phyloP scores from a whole-genome alignment of 2,113 vertebrate species.

The Podocnemis expansa region DNA sequence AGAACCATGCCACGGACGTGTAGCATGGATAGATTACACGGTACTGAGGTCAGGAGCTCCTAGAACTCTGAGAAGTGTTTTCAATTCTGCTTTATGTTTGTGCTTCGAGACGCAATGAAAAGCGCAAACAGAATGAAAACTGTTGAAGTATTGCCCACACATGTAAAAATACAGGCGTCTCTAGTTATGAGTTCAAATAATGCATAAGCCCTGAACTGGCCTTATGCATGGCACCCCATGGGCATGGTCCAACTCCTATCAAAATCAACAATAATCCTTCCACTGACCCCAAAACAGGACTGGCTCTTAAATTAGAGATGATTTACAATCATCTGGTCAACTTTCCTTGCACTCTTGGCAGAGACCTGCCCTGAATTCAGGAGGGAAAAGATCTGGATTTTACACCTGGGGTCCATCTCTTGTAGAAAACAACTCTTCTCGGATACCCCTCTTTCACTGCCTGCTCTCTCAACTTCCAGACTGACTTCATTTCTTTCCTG shows the following conservation, averaged over 20 bases:
- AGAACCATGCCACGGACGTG: background rate
- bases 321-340: background rate
- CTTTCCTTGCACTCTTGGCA: background rate
- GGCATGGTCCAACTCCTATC: background rate
- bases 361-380: background rate
- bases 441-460: fast-evolving
- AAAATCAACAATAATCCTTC: background rate
- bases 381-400: background rate
- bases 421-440: background rate
- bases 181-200: background rate
- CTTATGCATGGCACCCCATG: background rate
- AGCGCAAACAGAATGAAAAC: background rate
- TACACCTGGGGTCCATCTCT: background rate
- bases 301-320: background rate
- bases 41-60: fast-evolving
- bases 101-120: background rate
- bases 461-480: background rate
- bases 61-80: background rate
- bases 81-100: background rate
- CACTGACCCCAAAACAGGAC: background rate
- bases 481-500: background rate
- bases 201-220: background rate
- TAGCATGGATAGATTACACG: background rate
- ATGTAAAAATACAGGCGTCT: background rate
- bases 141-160: background rate